Evolutionary conservation across 2,113 vertebrate genomes (phyloP), one percentile per base, ranked within the genome.

Genomic region (Cyprinodon brontotheroides): DNA sequence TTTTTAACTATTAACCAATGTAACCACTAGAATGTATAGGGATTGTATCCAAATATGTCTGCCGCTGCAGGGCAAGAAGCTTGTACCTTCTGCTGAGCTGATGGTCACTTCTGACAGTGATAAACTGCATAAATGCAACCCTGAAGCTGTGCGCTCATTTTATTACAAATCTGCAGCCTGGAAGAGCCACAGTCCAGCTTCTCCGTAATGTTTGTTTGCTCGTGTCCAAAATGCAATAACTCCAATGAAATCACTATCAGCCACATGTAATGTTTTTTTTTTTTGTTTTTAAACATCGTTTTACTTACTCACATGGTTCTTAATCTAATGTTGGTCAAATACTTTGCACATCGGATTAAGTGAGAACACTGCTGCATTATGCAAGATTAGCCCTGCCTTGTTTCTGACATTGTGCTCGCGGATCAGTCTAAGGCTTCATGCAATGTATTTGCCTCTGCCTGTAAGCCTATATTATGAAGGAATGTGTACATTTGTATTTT

Each of bases 1-100:
- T 20, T 37, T 68, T 70, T 65, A 89, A 80, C 90, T 81, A 82
- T 89, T 80, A 89, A 89, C 74, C 82, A 91, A 86, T 82, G 85
- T 96, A 96, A 95, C 93, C 94, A 92, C 94, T 95, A 95, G 93
- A 95, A 95, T 95, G 93, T 96, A 94, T 92, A 94, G 86, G 83
- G 86, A 92, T 93, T 82, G 86, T 92, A 92, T 93, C 61, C 74
- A 90, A 82, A 69, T 84, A 82, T 81, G 77, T 86, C 67, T 88
- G 50, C 83, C 89, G 95, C 94, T 90, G 92, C 92, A 86, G 82
- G 91, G 88, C 40, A 64, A 92, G 78, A 90, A 87, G 57, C 74
- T 61, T 77, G 36, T 11, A 74, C 78, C 81, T 74, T 78, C 75
- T 76, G 87, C 89, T 87, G 89, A 83, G 86, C 87, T 71, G 83